phyloP scores from a whole-genome alignment of 2,888 invertebrate genomes.

The Agrochola litura region DNA sequence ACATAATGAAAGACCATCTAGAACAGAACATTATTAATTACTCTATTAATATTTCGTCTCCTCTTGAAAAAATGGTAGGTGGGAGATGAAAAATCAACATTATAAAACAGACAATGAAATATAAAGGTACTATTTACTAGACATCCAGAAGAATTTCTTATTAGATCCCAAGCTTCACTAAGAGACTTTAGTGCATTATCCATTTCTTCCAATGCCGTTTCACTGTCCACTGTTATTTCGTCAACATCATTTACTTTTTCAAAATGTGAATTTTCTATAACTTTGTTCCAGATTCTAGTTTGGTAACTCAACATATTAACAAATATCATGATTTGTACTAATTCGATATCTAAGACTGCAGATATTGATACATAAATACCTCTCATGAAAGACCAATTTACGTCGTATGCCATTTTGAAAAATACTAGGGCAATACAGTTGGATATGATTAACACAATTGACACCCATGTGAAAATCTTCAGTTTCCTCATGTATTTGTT shows the following conservation, averaged over 20 bases:
- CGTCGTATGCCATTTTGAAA: constrained; percentile 15
- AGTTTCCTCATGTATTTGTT: constrained; percentile 12
- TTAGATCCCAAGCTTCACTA: constrained; percentile 40
- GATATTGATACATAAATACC: constrained; percentile 36
- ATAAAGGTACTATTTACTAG: constrained; percentile 31
- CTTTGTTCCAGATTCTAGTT: constrained; percentile 33
- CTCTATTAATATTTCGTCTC: neutral
- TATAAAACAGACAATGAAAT: neutral
- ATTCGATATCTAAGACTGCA: constrained; percentile 41
- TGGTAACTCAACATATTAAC: constrained; percentile 27
- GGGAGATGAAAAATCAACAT: neutral
- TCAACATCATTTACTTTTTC: constrained; percentile 8
- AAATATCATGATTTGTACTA: constrained; percentile 15
- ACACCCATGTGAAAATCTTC: constrained; percentile 23
- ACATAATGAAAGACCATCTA: constrained; percentile 42
- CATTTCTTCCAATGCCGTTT: constrained; percentile 32
- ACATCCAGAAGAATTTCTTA: constrained; percentile 20
- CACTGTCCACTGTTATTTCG: constrained; percentile 28
- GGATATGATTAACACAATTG: constrained; percentile 5
- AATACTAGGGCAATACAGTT: constrained; percentile 6
- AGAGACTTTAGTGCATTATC: constrained; percentile 19
- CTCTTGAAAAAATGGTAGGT: neutral
- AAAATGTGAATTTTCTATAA: constrained; percentile 16
- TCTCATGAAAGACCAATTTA: constrained; percentile 37
- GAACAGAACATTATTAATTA: constrained; percentile 12